Conservation (phyloP, 2,888 invertebrate species). For the Pelosia muscerda region DNA sequence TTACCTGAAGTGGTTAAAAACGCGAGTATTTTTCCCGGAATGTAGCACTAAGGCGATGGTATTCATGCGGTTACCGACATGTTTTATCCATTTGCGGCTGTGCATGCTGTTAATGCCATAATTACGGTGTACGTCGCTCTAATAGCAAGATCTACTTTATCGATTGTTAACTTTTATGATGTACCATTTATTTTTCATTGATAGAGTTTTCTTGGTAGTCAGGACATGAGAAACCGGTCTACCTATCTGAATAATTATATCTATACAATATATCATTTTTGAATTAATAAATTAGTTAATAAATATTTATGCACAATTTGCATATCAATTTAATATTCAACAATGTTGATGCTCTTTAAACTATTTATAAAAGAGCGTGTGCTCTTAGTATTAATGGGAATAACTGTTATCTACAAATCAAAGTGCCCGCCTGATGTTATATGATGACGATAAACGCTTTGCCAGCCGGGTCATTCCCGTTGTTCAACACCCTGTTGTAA, state of each 20-base stretch:
- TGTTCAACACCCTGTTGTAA: too few relatives aligned
- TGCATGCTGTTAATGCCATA: slow-evolving; percentile 69
- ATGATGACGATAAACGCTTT: too few relatives aligned
- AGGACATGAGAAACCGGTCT: slow-evolving; percentile 12
- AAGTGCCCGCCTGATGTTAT: neutral
- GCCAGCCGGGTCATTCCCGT: too few relatives aligned
- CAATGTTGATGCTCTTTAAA: neutral
- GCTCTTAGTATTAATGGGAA: too few relatives aligned
- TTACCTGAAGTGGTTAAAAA: slow-evolving; percentile 53
- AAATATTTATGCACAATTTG: neutral
- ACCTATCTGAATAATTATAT: slow-evolving; percentile 1
- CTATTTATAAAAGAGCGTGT: neutral
- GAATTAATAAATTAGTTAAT: neutral
- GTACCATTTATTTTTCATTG: slow-evolving; percentile 22
- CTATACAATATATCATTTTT: too few relatives aligned
- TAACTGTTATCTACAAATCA: neutral
- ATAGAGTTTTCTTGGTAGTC: slow-evolving; percentile 23
- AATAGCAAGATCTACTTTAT: slow-evolving; percentile 67
- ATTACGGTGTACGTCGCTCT: slow-evolving; percentile 67
- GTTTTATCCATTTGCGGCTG: slow-evolving; percentile 73
- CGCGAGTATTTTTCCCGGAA: slow-evolving; percentile 64
- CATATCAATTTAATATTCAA: slow-evolving; percentile 1
- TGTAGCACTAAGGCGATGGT: slow-evolving; percentile 55
- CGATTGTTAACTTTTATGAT: slow-evolving; percentile 38
- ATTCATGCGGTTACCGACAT: slow-evolving; percentile 58